Percentiles rank a stretch among this genome's conserved stretches.
These are phyloP conservation scores for Argynnis bischoffii DNA, from an alignment of 2,888 invertebrate species.

Conservation along the genomic window DNA sequence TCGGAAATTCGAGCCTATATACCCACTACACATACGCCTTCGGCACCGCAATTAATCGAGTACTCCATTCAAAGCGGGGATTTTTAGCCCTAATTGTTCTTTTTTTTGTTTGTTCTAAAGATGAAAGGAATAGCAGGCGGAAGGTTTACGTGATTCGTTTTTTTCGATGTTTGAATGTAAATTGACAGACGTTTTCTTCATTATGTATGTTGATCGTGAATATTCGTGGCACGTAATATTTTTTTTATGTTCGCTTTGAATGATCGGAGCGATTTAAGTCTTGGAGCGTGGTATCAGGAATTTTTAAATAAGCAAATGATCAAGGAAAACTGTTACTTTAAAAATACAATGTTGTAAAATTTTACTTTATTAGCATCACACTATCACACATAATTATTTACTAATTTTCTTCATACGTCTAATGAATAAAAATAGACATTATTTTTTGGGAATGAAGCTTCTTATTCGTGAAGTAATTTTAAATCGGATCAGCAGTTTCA, in stretches of 20 bases:
- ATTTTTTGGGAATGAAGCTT: too few species aligned
- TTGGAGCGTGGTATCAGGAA: constrained; percentile 11
- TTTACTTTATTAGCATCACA: too few species aligned
- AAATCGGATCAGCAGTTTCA: too few species aligned
- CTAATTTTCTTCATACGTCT: too few species aligned
- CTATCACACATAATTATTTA: too few species aligned
- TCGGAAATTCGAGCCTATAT: constrained; percentile 74
- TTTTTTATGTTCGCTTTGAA: constrained; percentile 34
- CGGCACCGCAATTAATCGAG: constrained; percentile 70
- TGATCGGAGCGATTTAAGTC: constrained; percentile 30
- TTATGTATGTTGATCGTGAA: constrained; percentile 49
- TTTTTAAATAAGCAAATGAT: constrained; percentile 6
- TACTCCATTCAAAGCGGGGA: constrained; percentile 50
- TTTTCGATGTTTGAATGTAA: constrained; percentile 60
- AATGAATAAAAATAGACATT: too few species aligned
- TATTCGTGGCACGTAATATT: constrained; percentile 41
- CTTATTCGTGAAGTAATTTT: too few species aligned
- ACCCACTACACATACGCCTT: constrained; percentile 54
- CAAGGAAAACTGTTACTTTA: constrained; percentile 6
- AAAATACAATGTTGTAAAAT: background rate
- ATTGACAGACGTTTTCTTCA: constrained; percentile 56
- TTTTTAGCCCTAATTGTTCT: constrained; percentile 49
- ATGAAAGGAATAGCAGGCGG: constrained; percentile 47
- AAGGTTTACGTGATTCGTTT: constrained; percentile 43
- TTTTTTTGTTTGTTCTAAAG: constrained; percentile 41